Percentiles rank a stretch among this genome's conserved stretches.
phyloP scores from a whole-genome alignment of 2,888 invertebrate genomes.

The Scotopteryx bipunctaria region DNA sequence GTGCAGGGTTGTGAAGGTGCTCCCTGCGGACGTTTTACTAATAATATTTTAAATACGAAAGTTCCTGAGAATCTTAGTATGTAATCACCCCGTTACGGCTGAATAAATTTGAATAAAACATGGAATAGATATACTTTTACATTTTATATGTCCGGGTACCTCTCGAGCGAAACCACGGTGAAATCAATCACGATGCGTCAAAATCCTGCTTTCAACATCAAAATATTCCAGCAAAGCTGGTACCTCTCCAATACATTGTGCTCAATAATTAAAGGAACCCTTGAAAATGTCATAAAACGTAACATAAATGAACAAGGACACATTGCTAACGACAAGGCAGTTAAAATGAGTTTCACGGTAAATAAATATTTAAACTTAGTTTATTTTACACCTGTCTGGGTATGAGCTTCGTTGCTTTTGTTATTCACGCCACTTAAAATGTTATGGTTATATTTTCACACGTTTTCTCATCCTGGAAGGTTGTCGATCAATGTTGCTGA shows the following conservation, averaged over 20 bases:
- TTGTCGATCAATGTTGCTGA: background rate
- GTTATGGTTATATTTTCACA: slow-evolving; percentile 13
- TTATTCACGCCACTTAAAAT: slow-evolving; percentile 17
- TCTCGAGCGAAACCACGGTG: no score
- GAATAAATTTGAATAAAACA: no score
- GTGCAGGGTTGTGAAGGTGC: no score
- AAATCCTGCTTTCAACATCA: background rate
- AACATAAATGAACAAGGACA: slow-evolving; percentile 44
- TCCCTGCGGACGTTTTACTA: no score
- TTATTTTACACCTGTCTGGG: slow-evolving; percentile 25
- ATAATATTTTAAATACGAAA: no score
- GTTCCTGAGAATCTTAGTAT: no score
- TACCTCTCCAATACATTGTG: slow-evolving; percentile 46
- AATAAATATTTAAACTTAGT: slow-evolving; percentile 26
- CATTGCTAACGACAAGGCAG: slow-evolving; percentile 32
- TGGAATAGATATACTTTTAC: no score
- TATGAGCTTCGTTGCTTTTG: slow-evolving; percentile 15
- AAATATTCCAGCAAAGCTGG: slow-evolving; percentile 35
- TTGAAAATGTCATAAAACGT: slow-evolving; percentile 44
- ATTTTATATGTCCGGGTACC: no score
- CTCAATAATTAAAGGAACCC: slow-evolving; percentile 45
- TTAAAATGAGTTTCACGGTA: slow-evolving; percentile 33
- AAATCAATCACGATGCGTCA: no score
- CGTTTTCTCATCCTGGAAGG: background rate
- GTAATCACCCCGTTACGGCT: no score